phyloP scores from a whole-genome alignment of 2,797 vertebrate genomes.

The Gobio occitaniae region DNA sequence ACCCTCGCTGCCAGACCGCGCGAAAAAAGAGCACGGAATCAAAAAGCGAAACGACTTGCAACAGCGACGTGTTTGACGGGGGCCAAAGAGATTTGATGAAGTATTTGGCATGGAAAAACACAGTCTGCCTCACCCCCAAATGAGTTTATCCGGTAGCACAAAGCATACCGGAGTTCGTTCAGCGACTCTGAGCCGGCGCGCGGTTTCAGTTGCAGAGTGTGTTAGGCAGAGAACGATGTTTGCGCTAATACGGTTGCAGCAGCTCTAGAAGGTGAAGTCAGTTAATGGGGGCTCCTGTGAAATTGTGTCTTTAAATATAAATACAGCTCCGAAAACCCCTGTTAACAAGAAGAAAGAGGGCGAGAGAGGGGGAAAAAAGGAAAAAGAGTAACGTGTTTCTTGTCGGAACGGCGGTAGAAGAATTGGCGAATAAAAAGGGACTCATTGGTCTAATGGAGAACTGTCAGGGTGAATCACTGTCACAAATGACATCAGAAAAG shows the following conservation, averaged over 20 bases:
- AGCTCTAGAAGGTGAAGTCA: not conserved
- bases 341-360: constrained; percentile 71
- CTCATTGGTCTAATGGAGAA: constrained; percentile 88
- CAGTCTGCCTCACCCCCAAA: not conserved
- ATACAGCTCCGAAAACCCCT: constrained; percentile 63
- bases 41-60: not conserved
- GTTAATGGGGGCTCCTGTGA: constrained; percentile 29
- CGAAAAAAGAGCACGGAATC: constrained; percentile 5
- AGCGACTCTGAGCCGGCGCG: not conserved
- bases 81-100: constrained; percentile 31
- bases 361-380: constrained; percentile 59
- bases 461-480: constrained; percentile 86
- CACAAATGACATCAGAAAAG: constrained; percentile 80
- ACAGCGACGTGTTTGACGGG: constrained; percentile 3
- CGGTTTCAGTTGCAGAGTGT: not conserved
- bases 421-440: constrained; percentile 75
- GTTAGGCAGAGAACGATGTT: constrained; percentile 24
- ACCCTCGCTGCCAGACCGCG: not conserved
- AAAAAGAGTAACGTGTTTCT: constrained; percentile 76
- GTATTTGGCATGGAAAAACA: constrained; percentile 34
- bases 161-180: constrained; percentile 6
- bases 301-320: constrained; percentile 65
- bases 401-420: constrained; percentile 78
- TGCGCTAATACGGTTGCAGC: constrained; percentile 10
- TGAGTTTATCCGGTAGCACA: constrained; percentile 17